Percentiles rank a stretch among this genome's conserved stretches.
These are phyloP conservation scores for Luscinia luscinia DNA, from an alignment of 2,797 vertebrate genomes.

Conservation along the genomic window DNA sequence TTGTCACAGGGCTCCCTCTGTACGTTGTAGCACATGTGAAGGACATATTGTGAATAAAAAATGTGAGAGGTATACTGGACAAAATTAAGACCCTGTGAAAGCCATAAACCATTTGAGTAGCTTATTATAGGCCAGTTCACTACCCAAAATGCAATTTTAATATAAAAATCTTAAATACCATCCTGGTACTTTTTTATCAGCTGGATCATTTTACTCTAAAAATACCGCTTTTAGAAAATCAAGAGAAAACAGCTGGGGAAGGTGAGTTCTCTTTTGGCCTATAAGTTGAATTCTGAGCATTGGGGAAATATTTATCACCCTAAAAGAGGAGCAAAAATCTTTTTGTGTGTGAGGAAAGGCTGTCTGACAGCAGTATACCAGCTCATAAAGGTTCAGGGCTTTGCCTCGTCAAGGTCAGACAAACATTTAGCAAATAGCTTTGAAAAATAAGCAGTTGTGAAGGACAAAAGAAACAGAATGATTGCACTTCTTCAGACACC, in stretches of 20 bases:
- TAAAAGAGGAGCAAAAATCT: not conserved
- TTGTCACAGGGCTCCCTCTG: not conserved
- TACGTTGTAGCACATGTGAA: not conserved
- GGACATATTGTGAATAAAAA: not conserved
- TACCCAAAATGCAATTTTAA: not conserved
- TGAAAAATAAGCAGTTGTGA: not conserved
- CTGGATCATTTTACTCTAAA: not conserved
- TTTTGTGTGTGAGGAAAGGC: not conserved
- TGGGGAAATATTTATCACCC: not conserved
- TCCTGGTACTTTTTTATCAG: not conserved
- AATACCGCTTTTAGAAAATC: not conserved
- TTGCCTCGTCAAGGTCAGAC: not conserved
- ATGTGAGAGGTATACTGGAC: not conserved
- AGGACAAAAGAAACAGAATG: not conserved
- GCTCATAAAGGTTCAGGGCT: not conserved
- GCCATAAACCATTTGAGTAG: not conserved
- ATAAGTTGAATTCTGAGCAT: not conserved
- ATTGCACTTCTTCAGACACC: not conserved
- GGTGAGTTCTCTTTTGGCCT: not conserved
- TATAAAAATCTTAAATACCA: not conserved
- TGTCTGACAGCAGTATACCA: not conserved
- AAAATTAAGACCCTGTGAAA: not conserved
- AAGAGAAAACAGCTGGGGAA: not conserved
- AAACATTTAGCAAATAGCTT: constrained; percentile 2
- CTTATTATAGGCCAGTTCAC: not conserved